A percentile compares a stretch with the other conserved stretches of the same genome.
Evolutionary conservation across 2,113 vertebrate species (phyloP).

Genomic region (Callocephalon fimbriatum): DNA sequence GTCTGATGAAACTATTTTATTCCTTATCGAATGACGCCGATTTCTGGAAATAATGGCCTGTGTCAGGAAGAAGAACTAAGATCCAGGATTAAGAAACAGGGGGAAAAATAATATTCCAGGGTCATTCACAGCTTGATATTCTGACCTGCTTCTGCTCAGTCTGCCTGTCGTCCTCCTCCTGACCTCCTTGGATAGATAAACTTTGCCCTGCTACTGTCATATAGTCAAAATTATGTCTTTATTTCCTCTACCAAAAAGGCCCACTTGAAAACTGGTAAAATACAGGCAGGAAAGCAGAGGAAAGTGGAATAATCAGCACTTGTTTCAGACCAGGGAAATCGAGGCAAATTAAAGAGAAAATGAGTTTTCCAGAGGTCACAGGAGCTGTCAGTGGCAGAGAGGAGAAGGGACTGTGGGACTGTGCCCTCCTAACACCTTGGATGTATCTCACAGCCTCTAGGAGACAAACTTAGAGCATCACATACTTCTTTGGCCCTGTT

Average conservation of each 20-base stretch:
- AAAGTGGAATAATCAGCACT: background rate
- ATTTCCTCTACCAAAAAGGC: background rate
- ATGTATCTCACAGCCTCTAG: background rate
- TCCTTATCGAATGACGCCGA: background rate
- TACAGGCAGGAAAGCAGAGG: background rate
- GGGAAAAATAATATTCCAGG: background rate
- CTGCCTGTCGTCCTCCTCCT: background rate
- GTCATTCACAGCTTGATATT: background rate
- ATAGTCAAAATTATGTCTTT: background rate
- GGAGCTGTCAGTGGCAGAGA: background rate
- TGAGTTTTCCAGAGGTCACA: background rate
- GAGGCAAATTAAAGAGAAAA: background rate
- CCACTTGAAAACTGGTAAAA: background rate
- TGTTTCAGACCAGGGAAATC: background rate
- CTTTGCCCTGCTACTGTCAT: background rate
- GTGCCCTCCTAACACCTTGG: background rate
- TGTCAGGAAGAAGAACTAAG: background rate
- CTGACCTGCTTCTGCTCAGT: background rate
- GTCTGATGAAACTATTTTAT: background rate
- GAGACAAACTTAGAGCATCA: background rate
- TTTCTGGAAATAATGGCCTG: background rate
- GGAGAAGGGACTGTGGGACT: background rate
- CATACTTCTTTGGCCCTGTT: background rate
- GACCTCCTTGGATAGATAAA: background rate
- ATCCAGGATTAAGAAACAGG: background rate